Evolutionary conservation across 23 tunicate species (phyloP).

Genomic region (Botrylloides violaceus): DNA sequence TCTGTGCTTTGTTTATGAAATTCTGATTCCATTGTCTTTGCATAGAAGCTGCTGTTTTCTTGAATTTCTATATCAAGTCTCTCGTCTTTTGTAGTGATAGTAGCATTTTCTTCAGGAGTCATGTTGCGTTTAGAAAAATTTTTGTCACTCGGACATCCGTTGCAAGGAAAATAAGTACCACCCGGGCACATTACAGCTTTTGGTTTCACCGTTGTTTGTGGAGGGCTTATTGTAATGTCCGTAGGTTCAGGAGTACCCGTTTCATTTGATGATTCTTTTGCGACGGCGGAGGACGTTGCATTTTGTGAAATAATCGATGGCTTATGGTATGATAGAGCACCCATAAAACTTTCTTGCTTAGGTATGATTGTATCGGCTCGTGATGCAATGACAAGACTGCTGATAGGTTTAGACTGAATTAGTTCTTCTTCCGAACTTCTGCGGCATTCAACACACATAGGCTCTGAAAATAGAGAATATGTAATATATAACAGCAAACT

Average conservation of each 20-base stretch:
- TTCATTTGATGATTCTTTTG: background rate
- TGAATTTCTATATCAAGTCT: background rate
- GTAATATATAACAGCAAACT: too few species aligned
- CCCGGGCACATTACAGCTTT: constrained; percentile 12
- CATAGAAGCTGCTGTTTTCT: background rate
- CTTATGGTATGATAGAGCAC: constrained; percentile 24
- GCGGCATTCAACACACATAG: constrained; percentile 21
- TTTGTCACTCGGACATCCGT: background rate
- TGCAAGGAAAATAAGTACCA: background rate
- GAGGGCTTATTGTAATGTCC: background rate
- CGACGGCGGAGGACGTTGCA: background rate
- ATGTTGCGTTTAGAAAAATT: too few species aligned
- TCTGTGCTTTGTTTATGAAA: background rate
- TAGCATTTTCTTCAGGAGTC: background rate
- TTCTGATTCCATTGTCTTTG: too few species aligned
- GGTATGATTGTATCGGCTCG: background rate
- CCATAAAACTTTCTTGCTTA: constrained; percentile 4
- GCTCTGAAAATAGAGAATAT: background rate
- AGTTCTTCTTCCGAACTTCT: constrained; percentile 3
- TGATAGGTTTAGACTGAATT: background rate
- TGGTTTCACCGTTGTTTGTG: background rate
- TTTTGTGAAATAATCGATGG: constrained; percentile 9
- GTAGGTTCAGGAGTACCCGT: background rate
- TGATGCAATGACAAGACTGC: background rate
- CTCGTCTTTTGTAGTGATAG: background rate